Percentiles rank a stretch among this genome's conserved stretches.
These are phyloP conservation scores for Leptopilina drosophilae DNA, from an alignment of 2,888 invertebrate species.

Conservation along the genomic window DNA sequence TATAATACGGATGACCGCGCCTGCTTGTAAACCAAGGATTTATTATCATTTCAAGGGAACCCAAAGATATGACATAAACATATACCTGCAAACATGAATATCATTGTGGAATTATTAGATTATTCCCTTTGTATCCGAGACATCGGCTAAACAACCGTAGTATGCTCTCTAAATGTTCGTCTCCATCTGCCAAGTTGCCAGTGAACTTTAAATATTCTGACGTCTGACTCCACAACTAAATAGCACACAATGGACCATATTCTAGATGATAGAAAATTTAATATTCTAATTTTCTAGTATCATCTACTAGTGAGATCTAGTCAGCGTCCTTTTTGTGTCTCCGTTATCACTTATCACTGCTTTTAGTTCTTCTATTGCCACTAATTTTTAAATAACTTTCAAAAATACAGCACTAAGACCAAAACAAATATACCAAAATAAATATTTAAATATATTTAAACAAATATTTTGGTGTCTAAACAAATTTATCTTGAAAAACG, in stretches of 20 bases:
- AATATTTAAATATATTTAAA: too few species aligned
- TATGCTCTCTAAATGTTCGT: neutral
- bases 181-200: neutral
- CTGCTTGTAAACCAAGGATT: constrained; percentile 19
- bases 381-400: too few species aligned
- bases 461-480: too few species aligned
- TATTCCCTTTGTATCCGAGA: constrained; percentile 13
- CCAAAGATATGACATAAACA: constrained; percentile 15
- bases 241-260: neutral
- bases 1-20: constrained; percentile 27
- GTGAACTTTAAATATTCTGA: neutral
- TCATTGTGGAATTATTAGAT: constrained; percentile 25
- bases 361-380: too few species aligned
- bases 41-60: neutral
- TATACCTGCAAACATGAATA: neutral
- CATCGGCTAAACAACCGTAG: neutral
- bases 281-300: too few species aligned
- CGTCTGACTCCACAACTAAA: neutral
- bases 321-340: too few species aligned
- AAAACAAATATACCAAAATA: too few species aligned
- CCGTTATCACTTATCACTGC: too few species aligned
- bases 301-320: too few species aligned
- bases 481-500: too few species aligned
- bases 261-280: too few species aligned
- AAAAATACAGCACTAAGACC: too few species aligned